Conservation (phyloP, 2,113 vertebrate species). For the Bungarus multicinctus region DNA sequence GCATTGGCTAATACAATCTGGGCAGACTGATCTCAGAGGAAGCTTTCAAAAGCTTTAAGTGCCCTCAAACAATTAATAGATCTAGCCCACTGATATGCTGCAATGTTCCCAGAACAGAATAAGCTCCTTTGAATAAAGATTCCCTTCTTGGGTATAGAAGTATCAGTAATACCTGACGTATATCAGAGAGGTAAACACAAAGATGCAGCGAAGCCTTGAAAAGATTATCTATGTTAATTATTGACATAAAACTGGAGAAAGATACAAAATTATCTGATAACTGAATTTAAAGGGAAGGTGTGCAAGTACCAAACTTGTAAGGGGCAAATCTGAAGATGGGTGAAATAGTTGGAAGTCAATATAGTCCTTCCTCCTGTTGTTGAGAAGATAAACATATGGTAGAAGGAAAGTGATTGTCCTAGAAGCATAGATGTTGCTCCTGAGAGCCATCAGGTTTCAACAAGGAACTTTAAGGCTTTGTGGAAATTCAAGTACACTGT, state of each 20-base stretch:
- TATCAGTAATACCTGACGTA: no score
- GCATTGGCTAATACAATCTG: not conserved
- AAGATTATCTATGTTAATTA: not conserved
- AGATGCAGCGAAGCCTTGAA: not conserved
- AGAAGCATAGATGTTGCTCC: not conserved
- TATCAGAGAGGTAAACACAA: not conserved
- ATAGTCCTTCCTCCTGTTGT: not conserved
- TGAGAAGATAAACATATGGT: not conserved
- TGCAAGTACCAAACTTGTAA: not conserved
- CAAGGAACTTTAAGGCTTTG: not conserved
- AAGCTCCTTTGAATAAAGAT: no score
- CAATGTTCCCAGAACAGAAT: no score
- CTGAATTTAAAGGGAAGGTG: not conserved
- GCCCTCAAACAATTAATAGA: no score
- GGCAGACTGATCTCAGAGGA: not conserved
- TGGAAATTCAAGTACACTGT: not conserved
- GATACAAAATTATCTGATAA: not conserved
- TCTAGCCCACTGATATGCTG: no score
- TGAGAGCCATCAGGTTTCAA: not conserved
- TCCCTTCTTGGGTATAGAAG: no score
- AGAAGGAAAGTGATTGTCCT: not conserved
- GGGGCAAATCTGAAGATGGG: not conserved
- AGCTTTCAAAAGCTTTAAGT: not conserved
- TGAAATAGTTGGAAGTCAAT: not conserved
- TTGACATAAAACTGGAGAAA: not conserved